Base-by-base conservation (phyloP, 92 coral and sea anemone genomes). In the Palythoa grandiflora region DNA sequence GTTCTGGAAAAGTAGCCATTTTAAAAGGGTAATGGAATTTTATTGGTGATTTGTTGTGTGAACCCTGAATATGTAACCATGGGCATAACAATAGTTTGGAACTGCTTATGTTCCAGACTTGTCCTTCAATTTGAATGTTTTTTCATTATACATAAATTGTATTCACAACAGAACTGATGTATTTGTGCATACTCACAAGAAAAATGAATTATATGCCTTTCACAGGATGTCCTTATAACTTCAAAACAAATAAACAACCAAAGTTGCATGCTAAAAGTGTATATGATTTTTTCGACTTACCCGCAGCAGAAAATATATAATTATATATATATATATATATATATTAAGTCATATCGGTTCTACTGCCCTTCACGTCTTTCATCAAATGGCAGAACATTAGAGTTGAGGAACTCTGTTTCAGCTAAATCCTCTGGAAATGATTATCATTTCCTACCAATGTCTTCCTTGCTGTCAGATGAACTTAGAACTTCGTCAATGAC, bases 161-260 rank as follows among this genome's bases (percentile, higher is more conserved):
- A 59, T 59, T 59, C n/a, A 59, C 66, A 59, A 59, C 66, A 59
- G 66, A 59, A 59, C 66, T 59, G 66, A 59, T 59, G 66, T 59
- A 59, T 59, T 59, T 59, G 66, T 59, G 66, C 66, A 59, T 59
- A 59, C 66, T 14, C 66, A 14, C 66, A 59, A 14, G 20, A 59
- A 59, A 59, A 59, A 59, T 1, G n/a, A 59, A 59, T 59, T 6
- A 59, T 59, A 59, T 59, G 5, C 66, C 66, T 59, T 59, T 59
- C 66, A 59, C 66, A 59, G 66, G 20, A 59, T 59, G 66, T 59
- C 66, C 66, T 59, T 59, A n/a, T n/a, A n/a, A 59, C 66, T 59
- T 59, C 66, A 59, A 59, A 59, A 2, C 66, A 59, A 59, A 59
- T 59, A 59, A 59, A 59, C n/a, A 59, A 59, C 65, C 16, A 59